Evolutionary conservation across 2,797 vertebrate genomes (phyloP), one percentile per base, ranked within the genome.

Genomic region (Sebastes matsubarae): DNA sequence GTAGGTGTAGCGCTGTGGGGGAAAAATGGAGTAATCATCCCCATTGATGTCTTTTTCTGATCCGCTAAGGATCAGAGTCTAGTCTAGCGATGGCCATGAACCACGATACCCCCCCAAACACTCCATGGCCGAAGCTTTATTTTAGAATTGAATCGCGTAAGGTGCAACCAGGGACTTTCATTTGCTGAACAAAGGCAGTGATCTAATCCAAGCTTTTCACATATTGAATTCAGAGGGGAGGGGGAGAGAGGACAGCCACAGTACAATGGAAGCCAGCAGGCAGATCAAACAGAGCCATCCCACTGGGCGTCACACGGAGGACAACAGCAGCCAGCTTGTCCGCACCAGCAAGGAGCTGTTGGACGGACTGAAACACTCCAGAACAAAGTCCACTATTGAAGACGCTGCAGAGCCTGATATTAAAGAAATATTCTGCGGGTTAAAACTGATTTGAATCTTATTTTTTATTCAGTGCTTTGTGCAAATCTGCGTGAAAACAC

Each of bases 301-400:
- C 87, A 79, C 89, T 86, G 89, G 72, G 87, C 77, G 84, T 92
- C 82, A 83, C 82, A 82, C 77, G 77, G 87, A 87, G 87, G 72
- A 93, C 86, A 90, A 86, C 86, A 87, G 89, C 91, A 84, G 85
- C 84, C 70, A 20, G 91, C 58, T 81, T 93, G 89, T 92, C 75
- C 77, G 0, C 80, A 86, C 54, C 75, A 89, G 88, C 79, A 66
- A 83, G 76, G 74, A 85, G 75, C 83, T 30, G 77, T 77, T 54
- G 54, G 59, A 71, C 80, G 12, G 72, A 14, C 77, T 58, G 64
- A 79, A 52, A 65, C 72, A 34, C 85, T 83, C 4, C 72, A 59
- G 78, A 90, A 94, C 90, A 94, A 94, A 90, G 92, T 92, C 82
- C 11, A 69, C 91, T 50, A 84, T 93, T 93, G 71, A 94, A 3